These are phyloP conservation scores for Deilephila elpenor DNA, from an alignment of 2,888 invertebrate species.

Conservation along the genomic window DNA sequence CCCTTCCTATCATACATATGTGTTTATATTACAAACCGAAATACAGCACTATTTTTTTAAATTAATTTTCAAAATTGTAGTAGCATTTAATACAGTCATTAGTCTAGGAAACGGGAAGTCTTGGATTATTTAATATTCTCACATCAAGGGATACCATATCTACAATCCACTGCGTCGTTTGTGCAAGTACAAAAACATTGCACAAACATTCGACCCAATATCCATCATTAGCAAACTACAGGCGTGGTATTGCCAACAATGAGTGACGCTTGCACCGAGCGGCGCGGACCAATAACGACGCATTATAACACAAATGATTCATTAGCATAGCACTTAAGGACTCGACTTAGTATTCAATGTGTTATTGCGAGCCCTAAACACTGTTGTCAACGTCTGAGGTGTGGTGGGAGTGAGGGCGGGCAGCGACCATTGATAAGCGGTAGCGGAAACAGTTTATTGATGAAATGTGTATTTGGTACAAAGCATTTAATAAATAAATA, in stretches of 20 bases:
- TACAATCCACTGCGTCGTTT: too few relatives aligned
- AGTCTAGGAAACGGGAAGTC: too few relatives aligned
- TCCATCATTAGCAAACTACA: not conserved
- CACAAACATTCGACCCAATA: not conserved
- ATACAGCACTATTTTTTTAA: too few relatives aligned
- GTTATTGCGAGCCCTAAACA: constrained; percentile 30
- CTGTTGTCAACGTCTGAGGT: constrained; percentile 35
- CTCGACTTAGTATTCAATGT: constrained; percentile 51
- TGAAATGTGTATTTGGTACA: not conserved
- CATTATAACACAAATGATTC: constrained; percentile 41
- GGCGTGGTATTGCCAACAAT: constrained; percentile 17
- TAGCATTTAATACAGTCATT: too few relatives aligned
- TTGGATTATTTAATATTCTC: too few relatives aligned
- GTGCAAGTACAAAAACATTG: not conserved
- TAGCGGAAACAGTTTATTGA: not conserved
- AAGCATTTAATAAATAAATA: too few relatives aligned
- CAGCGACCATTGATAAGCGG: not conserved
- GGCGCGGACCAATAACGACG: constrained; percentile 37
- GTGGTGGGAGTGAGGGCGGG: constrained; percentile 35
- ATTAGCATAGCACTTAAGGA: constrained; percentile 51
- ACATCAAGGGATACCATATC: too few relatives aligned
- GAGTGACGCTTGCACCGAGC: constrained; percentile 12
- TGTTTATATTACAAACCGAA: too few relatives aligned
- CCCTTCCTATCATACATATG: too few relatives aligned
- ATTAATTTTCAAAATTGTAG: too few relatives aligned